phyloP scores from a whole-genome alignment of 2,888 invertebrate species.

The Brachypalpus laphriformis region DNA sequence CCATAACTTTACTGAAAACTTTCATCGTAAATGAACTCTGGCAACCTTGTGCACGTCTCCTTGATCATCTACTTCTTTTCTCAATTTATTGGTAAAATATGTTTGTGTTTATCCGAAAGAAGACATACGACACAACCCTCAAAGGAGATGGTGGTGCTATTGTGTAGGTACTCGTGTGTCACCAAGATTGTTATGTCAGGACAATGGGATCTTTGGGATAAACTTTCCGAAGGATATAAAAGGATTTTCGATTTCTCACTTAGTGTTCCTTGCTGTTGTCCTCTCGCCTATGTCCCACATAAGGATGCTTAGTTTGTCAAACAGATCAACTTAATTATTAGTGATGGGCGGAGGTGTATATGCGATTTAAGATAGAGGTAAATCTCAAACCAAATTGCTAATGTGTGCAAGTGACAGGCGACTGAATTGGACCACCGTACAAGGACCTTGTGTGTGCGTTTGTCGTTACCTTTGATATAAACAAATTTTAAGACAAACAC shows the following conservation, averaged over 20 bases:
- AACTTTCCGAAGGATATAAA: conserved; percentile 14
- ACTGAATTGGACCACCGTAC: background rate
- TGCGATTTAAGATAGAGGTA: background rate
- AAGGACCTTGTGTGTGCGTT: background rate
- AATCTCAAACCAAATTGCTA: background rate
- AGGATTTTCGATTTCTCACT: conserved; percentile 30
- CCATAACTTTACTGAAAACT: no score
- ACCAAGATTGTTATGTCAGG: conserved; percentile 12
- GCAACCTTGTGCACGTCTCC: background rate
- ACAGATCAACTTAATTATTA: conserved; percentile 39
- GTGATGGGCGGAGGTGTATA: background rate
- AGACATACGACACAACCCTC: background rate
- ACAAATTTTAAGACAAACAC: conserved; percentile 28
- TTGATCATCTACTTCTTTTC: background rate
- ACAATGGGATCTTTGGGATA: conserved; percentile 33
- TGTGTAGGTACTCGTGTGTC: background rate
- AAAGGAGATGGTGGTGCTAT: background rate
- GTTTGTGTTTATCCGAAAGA: conserved; percentile 7
- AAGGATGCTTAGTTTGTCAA: conserved; percentile 13
- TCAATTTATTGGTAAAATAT: conserved; percentile 4
- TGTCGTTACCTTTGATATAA: conserved; percentile 13
- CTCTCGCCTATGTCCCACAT: background rate
- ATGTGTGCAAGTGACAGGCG: conserved; percentile 27
- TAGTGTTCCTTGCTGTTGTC: background rate
- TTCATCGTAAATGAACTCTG: background rate